These are phyloP conservation scores for Drosophila tropicalis DNA, from an alignment of 1,140 invertebrate species.

Conservation along the genomic window DNA sequence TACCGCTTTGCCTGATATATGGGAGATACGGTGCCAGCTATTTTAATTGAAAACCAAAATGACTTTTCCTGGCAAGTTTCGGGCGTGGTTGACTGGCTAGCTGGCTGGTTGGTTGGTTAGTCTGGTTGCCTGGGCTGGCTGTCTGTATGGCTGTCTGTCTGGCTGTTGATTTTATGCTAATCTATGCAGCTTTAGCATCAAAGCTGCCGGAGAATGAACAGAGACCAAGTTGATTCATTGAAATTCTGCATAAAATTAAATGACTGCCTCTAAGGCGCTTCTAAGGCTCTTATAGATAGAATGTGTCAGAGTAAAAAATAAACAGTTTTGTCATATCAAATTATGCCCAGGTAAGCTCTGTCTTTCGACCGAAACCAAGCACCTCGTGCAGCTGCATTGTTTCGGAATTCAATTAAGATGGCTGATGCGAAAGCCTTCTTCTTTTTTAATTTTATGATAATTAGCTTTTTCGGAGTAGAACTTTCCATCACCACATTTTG, in stretches of 20 bases:
- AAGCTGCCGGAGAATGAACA: slow-evolving; percentile 40
- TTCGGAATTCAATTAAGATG: slow-evolving; percentile 67
- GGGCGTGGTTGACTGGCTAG: slow-evolving; percentile 25
- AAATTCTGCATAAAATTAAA: slow-evolving; percentile 76
- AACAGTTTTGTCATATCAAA: slow-evolving; percentile 63
- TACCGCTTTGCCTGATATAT: slow-evolving; percentile 56
- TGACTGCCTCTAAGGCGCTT: slow-evolving; percentile 14
- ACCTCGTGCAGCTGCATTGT: slow-evolving; percentile 51
- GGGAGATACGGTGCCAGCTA: slow-evolving; percentile 31
- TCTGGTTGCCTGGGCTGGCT: slow-evolving; percentile 9
- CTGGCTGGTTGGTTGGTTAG: not conserved
- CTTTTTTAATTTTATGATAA: slow-evolving; percentile 80
- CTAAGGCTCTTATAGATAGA: slow-evolving; percentile 24
- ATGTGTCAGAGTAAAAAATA: slow-evolving; percentile 72
- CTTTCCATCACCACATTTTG: slow-evolving; percentile 15
- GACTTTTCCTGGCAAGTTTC: slow-evolving; percentile 18
- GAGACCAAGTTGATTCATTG: slow-evolving; percentile 54
- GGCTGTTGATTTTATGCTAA: slow-evolving; percentile 74
- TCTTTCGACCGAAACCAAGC: not conserved
- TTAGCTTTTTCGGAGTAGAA: slow-evolving; percentile 35
- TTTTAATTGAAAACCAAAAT: slow-evolving; percentile 79
- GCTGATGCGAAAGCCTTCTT: slow-evolving; percentile 1
- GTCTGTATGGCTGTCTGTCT: not conserved
- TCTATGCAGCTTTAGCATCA: slow-evolving; percentile 67
- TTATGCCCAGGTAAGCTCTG: slow-evolving; percentile 61